phyloP scores from a whole-genome alignment of 2,888 invertebrate species.

The Acleris cristana region DNA sequence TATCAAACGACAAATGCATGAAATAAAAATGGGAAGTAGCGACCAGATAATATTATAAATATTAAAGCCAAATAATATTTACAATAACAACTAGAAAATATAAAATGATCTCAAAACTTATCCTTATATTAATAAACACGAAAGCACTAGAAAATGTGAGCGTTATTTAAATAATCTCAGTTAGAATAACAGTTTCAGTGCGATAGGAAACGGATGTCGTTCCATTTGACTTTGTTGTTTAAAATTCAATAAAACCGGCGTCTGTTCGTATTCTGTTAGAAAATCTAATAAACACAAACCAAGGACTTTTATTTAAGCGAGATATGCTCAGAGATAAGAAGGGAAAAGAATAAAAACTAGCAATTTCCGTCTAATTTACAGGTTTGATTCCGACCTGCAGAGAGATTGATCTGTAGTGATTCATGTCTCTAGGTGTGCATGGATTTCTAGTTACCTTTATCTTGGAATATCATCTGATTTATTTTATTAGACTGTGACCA shows the following conservation, averaged over 20 bases:
- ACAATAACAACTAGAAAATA: background rate
- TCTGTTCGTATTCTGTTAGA: conserved; percentile 48
- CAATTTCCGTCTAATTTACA: background rate
- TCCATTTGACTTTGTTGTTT: conserved; percentile 63
- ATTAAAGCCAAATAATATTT: conserved; percentile 10
- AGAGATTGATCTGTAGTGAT: no score
- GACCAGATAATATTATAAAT: no score
- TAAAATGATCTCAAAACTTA: conserved; percentile 1
- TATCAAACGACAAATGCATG: conserved; percentile 4
- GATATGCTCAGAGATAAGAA: background rate
- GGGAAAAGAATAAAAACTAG: background rate
- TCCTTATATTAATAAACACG: conserved; percentile 18
- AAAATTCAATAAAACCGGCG: conserved; percentile 59
- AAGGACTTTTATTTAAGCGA: conserved; percentile 23
- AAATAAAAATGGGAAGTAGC: conserved; percentile 11
- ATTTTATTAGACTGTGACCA: no score
- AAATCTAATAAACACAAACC: conserved; percentile 44
- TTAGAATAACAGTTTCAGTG: conserved; percentile 60
- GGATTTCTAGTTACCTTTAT: no score
- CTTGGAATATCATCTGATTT: no score
- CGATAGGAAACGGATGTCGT: conserved; percentile 75
- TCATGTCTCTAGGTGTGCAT: no score
- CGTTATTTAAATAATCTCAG: conserved; percentile 45
- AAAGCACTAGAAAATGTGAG: conserved; percentile 10
- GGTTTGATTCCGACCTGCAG: background rate